phyloP scores from a whole-genome alignment of 1,140 invertebrate genomes.

The Euwallacea fornicatus region DNA sequence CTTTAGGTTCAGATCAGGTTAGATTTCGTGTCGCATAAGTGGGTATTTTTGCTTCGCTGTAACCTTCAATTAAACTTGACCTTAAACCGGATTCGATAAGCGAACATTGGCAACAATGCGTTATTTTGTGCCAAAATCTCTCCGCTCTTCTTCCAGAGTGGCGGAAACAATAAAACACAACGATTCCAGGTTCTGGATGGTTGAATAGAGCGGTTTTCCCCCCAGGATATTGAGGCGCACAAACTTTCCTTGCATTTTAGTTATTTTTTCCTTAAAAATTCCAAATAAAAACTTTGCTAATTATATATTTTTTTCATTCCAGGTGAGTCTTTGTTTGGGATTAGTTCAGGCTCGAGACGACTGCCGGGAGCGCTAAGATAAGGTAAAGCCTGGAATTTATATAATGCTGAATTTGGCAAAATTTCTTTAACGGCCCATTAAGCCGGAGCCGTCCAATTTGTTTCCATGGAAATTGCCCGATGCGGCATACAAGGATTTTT shows the following conservation, averaged over 20 bases:
- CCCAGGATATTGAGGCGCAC: not conserved
- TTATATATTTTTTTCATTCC: slow-evolving; percentile 36
- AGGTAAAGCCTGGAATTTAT: slow-evolving; percentile 53
- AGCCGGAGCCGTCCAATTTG: slow-evolving; percentile 38
- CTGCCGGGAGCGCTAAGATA: slow-evolving; percentile 46
- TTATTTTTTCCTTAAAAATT: too few species aligned
- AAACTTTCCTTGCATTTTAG: too few species aligned
- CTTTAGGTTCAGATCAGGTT: not conserved
- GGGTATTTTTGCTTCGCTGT: not conserved
- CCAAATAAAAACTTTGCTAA: too few species aligned
- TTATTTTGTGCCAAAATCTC: not conserved
- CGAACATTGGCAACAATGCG: not conserved
- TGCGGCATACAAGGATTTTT: too few species aligned
- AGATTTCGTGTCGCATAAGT: not conserved
- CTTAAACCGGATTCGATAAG: not conserved
- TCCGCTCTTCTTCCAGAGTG: not conserved
- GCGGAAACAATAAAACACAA: slow-evolving; percentile 4
- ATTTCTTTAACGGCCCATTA: slow-evolving; percentile 53
- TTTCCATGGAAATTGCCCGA: not conserved
- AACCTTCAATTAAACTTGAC: not conserved
- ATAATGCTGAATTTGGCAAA: slow-evolving; percentile 50
- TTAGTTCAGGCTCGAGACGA: not conserved
- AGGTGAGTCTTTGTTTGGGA: slow-evolving; percentile 34
- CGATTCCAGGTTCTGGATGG: not conserved
- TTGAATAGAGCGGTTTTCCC: not conserved